Conservation (phyloP, 2,113 vertebrate species). For the Pygoscelis adeliae region DNA sequence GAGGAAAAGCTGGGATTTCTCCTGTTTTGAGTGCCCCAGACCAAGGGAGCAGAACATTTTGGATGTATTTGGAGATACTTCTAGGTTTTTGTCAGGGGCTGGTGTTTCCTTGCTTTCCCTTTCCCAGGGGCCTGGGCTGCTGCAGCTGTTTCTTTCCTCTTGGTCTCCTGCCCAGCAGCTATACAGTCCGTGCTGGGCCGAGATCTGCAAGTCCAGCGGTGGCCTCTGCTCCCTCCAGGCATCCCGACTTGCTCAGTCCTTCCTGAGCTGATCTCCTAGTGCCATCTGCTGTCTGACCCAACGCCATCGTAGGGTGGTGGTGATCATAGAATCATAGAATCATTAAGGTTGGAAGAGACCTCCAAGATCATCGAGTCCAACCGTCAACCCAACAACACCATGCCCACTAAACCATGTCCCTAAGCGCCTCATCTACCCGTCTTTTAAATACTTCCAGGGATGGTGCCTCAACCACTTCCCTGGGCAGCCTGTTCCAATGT, state of each 20-base stretch:
- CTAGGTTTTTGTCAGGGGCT: neutral
- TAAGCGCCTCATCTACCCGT: too few species aligned
- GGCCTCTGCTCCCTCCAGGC: neutral
- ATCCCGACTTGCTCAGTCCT: rapidly evolving
- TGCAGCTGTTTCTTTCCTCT: neutral
- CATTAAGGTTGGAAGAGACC: too few species aligned
- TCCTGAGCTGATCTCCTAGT: neutral
- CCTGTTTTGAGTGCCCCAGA: neutral
- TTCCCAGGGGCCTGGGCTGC: neutral
- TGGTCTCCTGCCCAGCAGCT: neutral
- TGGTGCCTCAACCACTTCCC: too few species aligned
- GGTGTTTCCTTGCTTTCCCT: neutral
- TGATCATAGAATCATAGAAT: too few species aligned
- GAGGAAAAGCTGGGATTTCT: neutral
- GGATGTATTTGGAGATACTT: neutral
- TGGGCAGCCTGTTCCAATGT: too few species aligned
- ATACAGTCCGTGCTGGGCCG: rapidly evolving
- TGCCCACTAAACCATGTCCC: too few species aligned
- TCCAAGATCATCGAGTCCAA: too few species aligned
- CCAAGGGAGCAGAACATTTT: neutral
- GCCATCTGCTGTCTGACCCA: neutral
- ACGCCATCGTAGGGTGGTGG: rapidly evolving
- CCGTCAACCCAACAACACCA: too few species aligned
- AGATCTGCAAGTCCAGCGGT: neutral
- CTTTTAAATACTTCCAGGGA: too few species aligned